Evolutionary conservation across 2,888 invertebrate genomes (phyloP), one percentile per base, ranked within the genome.

Genomic region (Leptinotarsa tumamoca): DNA sequence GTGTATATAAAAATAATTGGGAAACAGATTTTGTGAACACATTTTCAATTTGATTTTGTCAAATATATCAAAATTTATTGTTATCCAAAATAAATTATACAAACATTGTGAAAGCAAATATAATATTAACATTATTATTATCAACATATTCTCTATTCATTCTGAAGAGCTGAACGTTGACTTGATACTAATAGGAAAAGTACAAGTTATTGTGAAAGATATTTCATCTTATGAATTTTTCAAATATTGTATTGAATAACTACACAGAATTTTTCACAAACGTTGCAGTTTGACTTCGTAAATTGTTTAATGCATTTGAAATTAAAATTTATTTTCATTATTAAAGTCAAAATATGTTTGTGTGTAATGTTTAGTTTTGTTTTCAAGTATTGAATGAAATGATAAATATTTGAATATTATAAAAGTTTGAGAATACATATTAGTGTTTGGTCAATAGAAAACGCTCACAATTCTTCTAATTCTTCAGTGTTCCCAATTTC

Each of bases 401-500:
- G 13, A 13, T 43, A 43, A 43, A 3, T 43, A 43, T 10, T 43
- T 43, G 3, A 43, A 10, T 43, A 43, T 43, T 10, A 43, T 3
- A 43, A 43, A 43, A 10, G 0, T 43, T 43, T 43, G 1, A 43
- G 43, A 13, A n/a, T 52, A 52, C n/a, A 17, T n/a, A n/a, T 52
- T 75, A 70, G 78, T 78, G 73, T 76, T 73, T 72, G 68, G 76
- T 73, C 74, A 66, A 52, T 68, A 72, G 17, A 50, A n/a, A 74
- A 74, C 78, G 66, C 63, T 74, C 70, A 73, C 73, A 72, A 69
- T 76, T 76, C 81, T 75, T 82, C 83, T 81, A 81, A 81, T 82
- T 79, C 80, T 82, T 81, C 78, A 84, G 83, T 81, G 82, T 84
- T 84, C 83, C 82, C 79, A 80, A 80, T 81, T 84, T 84, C 80